These are phyloP conservation scores for Lasioglossum oenotherae DNA, from an alignment of 2,888 invertebrate species.

Conservation along the genomic window DNA sequence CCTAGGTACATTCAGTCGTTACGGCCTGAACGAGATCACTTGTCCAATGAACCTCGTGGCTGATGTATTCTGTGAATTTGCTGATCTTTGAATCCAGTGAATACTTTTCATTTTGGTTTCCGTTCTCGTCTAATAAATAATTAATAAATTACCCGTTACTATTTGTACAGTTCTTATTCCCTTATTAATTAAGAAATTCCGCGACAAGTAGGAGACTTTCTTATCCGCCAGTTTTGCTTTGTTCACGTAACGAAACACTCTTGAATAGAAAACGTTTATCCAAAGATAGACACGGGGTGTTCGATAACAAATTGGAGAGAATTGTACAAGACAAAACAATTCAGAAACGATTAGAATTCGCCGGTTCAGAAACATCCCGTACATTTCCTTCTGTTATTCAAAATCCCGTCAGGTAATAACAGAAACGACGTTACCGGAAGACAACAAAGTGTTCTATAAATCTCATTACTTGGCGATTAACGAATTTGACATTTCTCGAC, in stretches of 20 bases:
- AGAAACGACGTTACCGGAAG: not conserved
- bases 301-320: not conserved
- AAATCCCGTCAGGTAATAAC: not conserved
- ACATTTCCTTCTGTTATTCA: not conserved
- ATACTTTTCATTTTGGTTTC: constrained; percentile 21
- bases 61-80: not conserved
- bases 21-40: not conserved
- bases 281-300: not conserved
- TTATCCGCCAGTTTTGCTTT: not conserved
- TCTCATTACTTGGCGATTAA: not conserved
- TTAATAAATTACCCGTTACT: constrained; percentile 23
- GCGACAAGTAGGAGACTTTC: not conserved
- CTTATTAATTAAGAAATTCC: not conserved
- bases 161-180: constrained; percentile 9
- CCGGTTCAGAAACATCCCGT: not conserved
- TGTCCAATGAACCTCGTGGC: not conserved
- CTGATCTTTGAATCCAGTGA: not conserved
- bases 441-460: not conserved
- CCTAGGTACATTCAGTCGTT: not conserved
- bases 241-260: constrained; percentile 1
- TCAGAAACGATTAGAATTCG: not conserved
- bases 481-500: not conserved
- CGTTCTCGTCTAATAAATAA: constrained; percentile 35
- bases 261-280: not conserved
- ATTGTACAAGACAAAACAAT: not conserved